These are phyloP conservation scores for Pammene fasciana DNA, from an alignment of 2,888 invertebrate genomes.

Conservation along the genomic window DNA sequence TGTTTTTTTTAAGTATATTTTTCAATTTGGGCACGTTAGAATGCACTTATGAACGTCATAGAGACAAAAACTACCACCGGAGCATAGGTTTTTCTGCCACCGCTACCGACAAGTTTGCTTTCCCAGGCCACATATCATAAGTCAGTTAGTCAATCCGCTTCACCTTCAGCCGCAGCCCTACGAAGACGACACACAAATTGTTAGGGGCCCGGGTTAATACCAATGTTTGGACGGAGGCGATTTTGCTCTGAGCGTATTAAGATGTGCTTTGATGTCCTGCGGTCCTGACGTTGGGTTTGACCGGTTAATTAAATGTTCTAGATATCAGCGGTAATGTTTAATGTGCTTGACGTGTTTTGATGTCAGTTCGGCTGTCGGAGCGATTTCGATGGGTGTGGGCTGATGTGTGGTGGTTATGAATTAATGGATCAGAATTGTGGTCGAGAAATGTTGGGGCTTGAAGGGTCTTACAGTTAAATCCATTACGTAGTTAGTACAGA, in stretches of 20 bases:
- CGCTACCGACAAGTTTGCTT: no score
- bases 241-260: constrained; percentile 78
- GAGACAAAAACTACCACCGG: no score
- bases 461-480: neutral
- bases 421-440: constrained; percentile 20
- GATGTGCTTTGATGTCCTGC: constrained; percentile 80
- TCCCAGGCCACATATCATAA: neutral
- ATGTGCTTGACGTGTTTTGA: constrained; percentile 52
- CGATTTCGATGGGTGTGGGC: constrained; percentile 19
- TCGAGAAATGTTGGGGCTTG: constrained; percentile 4
- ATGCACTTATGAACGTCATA: no score
- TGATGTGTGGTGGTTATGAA: constrained; percentile 22
- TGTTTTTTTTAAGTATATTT: no score
- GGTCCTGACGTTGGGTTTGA: constrained; percentile 68
- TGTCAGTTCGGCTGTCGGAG: constrained; percentile 39
- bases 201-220: constrained; percentile 60
- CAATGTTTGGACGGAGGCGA: constrained; percentile 72
- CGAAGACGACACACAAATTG: constrained; percentile 68
- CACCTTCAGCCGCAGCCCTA: constrained; percentile 59
- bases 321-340: constrained; percentile 59
- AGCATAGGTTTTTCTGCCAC: no score
- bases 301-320: constrained; percentile 75
- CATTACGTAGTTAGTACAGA: no score
- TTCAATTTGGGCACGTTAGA: no score
- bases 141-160: constrained; percentile 3